These are phyloP conservation scores for Pagrus major DNA, from an alignment of 2,113 vertebrate genomes.

Conservation along the genomic window DNA sequence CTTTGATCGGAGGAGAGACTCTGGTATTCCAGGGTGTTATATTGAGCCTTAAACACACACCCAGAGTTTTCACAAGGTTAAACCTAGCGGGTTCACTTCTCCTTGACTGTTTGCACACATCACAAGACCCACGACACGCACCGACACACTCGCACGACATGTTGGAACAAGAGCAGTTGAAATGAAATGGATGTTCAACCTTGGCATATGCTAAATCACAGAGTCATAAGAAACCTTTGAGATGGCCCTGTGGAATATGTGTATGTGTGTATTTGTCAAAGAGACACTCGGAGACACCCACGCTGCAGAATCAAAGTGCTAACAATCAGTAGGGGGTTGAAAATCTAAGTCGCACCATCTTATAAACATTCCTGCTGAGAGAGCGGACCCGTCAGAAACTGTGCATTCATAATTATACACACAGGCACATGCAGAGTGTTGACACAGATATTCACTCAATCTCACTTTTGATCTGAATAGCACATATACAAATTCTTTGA, in stretches of 20 bases:
- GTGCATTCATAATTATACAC: constrained; percentile 38
- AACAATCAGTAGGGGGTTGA: constrained; percentile 34
- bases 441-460: constrained; percentile 40
- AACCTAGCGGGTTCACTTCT: constrained; percentile 42
- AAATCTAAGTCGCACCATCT: constrained; percentile 47
- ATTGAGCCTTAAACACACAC: constrained; percentile 25
- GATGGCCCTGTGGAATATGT: constrained; percentile 31
- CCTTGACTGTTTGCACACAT: constrained; percentile 43
- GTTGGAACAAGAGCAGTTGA: constrained; percentile 27
- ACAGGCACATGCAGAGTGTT: constrained; percentile 16
- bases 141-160: not conserved
- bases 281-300: constrained; percentile 29
- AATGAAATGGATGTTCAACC: constrained; percentile 45
- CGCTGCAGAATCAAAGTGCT: constrained; percentile 48
- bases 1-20: constrained; percentile 49
- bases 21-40: constrained; percentile 28
- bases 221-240: constrained; percentile 25
- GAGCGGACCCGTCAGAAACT: constrained; percentile 5
- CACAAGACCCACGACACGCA: not conserved
- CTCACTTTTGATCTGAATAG: constrained; percentile 33
- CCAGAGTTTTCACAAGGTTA: constrained; percentile 65
- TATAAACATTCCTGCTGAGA: constrained; percentile 36
- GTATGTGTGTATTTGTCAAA: constrained; percentile 33
- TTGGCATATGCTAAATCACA: constrained; percentile 50
- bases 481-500: constrained; percentile 33